These are phyloP conservation scores for Melanostigma gelatinosum DNA, from an alignment of 2,113 vertebrate genomes.

Conservation along the genomic window DNA sequence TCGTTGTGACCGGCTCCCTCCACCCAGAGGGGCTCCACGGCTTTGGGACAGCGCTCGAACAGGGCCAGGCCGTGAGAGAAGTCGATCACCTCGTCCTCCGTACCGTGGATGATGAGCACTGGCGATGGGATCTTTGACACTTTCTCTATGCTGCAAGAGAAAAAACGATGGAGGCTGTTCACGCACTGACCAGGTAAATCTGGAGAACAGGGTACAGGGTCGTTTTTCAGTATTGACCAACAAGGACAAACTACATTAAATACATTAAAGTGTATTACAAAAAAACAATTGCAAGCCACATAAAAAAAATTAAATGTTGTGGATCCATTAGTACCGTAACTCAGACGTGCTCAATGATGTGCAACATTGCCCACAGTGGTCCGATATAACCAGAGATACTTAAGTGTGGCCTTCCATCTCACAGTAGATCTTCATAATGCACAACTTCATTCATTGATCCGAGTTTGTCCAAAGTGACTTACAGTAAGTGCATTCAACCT, in stretches of 20 bases:
- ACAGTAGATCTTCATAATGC: neutral
- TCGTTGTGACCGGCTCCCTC: constrained; percentile 98
- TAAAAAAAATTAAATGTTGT: neutral
- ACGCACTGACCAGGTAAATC: neutral
- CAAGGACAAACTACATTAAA: neutral
- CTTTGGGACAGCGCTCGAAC: constrained; percentile 96
- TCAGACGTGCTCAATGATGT: neutral
- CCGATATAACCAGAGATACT: neutral
- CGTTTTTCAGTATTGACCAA: neutral
- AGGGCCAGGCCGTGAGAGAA: constrained; percentile 97
- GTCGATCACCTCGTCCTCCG: constrained; percentile 98
- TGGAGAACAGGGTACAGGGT: neutral
- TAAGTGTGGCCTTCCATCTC: neutral
- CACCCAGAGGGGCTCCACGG: constrained; percentile 98
- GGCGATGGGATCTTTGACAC: constrained; percentile 98
- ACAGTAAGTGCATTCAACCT: neutral
- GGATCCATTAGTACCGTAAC: neutral
- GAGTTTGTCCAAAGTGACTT: neutral
- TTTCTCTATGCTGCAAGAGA: constrained; percentile 92
- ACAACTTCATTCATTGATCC: neutral
- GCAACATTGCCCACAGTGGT: neutral
- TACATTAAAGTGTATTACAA: neutral
- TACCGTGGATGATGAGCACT: constrained; percentile 98
- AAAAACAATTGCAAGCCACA: constrained; percentile 1
- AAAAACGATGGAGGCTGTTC: neutral